These are phyloP conservation scores for Tylochromis polylepis DNA, from an alignment of 2,113 vertebrate genomes.

Conservation along the genomic window DNA sequence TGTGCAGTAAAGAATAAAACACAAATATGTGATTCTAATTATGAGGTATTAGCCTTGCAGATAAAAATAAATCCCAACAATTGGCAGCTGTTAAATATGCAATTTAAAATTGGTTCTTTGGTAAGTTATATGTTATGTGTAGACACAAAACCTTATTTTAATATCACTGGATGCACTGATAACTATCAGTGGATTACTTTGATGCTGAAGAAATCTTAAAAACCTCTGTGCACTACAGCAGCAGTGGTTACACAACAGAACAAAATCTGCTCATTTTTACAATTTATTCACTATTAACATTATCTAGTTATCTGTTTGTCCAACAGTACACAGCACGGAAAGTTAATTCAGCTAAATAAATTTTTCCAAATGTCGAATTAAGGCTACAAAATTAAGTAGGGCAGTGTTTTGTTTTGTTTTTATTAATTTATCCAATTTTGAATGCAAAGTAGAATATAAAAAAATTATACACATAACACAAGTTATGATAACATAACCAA, in stretches of 20 bases:
- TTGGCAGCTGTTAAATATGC: too few relatives aligned
- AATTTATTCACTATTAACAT: accelerated
- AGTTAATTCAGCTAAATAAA: background rate
- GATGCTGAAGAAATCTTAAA: background rate
- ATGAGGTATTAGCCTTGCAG: too few relatives aligned
- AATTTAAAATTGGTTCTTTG: too few relatives aligned
- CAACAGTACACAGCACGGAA: background rate
- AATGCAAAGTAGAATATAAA: background rate
- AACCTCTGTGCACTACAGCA: background rate
- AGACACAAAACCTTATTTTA: background rate
- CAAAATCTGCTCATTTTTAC: background rate
- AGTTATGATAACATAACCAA: background rate
- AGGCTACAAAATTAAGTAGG: background rate
- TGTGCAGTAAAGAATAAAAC: background rate
- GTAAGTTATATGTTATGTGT: too few relatives aligned
- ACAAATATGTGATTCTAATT: too few relatives aligned
- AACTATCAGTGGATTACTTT: background rate
- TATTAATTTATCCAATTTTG: background rate
- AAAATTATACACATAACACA: background rate
- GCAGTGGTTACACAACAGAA: background rate
- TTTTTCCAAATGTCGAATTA: background rate
- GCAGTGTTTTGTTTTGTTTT: background rate
- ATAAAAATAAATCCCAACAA: too few relatives aligned
- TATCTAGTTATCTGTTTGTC: background rate
- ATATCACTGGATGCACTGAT: background rate